phyloP scores from a whole-genome alignment of 64 coral and sea anemone species.

The Pocillopora damicornis region DNA sequence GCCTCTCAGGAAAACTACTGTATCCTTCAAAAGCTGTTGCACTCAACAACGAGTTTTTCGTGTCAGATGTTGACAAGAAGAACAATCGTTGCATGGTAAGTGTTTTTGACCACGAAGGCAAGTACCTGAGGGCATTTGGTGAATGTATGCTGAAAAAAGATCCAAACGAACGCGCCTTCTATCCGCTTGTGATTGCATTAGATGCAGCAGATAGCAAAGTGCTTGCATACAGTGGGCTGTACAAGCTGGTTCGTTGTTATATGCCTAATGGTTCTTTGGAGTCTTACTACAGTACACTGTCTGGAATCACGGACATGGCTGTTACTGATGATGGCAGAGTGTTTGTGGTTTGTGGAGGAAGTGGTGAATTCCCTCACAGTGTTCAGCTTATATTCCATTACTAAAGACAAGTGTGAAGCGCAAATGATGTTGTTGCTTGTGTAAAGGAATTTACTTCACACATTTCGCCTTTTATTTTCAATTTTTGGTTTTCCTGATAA shows the following conservation, averaged over 20 bases:
- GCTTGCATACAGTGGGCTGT: conserved; percentile 63
- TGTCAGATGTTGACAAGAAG: conserved; percentile 77
- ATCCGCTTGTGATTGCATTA: conserved; percentile 72
- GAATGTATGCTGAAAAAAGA: conserved; percentile 70
- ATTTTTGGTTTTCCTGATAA: not conserved
- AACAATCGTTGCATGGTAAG: conserved; percentile 77
- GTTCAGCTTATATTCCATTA: conserved; percentile 61
- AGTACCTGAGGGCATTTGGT: conserved; percentile 64
- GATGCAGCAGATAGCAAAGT: conserved; percentile 20
- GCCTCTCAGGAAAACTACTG: conserved; percentile 55
- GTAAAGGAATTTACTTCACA: not conserved
- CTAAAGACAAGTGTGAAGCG: not conserved
- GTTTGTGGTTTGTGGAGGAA: conserved; percentile 54
- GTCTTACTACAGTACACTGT: conserved; percentile 55
- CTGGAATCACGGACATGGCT: conserved; percentile 61
- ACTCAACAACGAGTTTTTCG: conserved; percentile 67
- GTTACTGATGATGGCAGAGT: conserved; percentile 60
- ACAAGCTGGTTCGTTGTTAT: conserved; percentile 70
- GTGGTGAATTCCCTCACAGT: conserved; percentile 57
- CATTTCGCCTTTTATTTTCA: not conserved
- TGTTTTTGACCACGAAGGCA: conserved; percentile 64
- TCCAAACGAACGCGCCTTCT: conserved; percentile 40
- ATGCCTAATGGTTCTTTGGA: conserved; percentile 52
- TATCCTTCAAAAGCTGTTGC: conserved; percentile 59
- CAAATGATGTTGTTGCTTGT: not conserved